phyloP scores from a whole-genome alignment of 2,113 vertebrate genomes.

The Donacobius atricapilla region DNA sequence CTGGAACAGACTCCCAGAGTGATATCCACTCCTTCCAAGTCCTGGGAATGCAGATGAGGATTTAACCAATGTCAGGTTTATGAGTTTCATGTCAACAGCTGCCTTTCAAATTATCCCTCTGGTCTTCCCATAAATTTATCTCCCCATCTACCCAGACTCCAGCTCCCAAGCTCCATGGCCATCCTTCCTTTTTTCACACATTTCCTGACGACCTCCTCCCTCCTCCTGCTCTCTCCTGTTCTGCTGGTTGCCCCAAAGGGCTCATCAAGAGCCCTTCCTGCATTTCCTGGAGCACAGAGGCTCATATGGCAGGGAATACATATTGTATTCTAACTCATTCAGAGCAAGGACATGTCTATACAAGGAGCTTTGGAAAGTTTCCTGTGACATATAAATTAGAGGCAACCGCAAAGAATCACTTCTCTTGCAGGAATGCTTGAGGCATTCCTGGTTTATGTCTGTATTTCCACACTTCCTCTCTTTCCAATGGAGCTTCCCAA shows the following conservation, averaged over 20 bases:
- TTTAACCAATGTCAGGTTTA: background rate
- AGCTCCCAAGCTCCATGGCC: background rate
- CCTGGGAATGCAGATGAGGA: constrained; percentile 69
- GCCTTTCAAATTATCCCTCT: background rate
- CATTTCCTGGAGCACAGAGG: background rate
- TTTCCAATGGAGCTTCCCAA: background rate
- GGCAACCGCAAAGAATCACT: background rate
- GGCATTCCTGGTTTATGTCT: background rate
- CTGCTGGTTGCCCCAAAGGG: background rate
- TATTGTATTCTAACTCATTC: background rate
- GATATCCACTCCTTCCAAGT: constrained; percentile 95
- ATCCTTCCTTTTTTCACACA: background rate
- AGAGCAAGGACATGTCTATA: background rate
- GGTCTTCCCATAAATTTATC: background rate
- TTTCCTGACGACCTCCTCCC: background rate
- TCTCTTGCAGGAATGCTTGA: background rate
- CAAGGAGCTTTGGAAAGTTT: background rate
- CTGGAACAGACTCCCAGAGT: constrained; percentile 94
- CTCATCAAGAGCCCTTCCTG: background rate
- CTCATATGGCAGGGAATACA: background rate
- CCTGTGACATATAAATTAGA: background rate
- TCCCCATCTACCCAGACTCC: background rate
- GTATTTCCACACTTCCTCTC: background rate
- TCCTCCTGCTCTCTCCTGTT: background rate
- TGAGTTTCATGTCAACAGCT: background rate